phyloP scores from a whole-genome alignment of 2,797 vertebrate genomes.

The Sylvilagus floridanus region DNA sequence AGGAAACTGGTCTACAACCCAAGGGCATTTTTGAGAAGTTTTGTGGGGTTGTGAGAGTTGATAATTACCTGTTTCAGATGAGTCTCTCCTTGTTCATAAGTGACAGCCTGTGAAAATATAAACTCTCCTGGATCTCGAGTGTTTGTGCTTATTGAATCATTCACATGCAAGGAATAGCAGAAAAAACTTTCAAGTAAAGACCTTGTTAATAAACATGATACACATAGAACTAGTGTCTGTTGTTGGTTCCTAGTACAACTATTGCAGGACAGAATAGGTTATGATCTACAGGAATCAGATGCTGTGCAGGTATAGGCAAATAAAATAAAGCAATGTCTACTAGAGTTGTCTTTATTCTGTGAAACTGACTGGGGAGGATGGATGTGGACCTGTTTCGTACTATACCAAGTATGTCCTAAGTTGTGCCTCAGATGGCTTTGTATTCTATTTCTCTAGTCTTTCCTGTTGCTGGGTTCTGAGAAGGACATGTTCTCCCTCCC shows the following conservation, averaged over 20 bases:
- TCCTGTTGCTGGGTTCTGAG: background rate
- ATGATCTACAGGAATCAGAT: background rate
- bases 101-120: conserved; percentile 23
- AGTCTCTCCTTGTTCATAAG: conserved; percentile 12
- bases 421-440: background rate
- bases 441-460: background rate
- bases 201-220: conserved; percentile 10
- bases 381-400: background rate
- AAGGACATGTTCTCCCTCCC: background rate
- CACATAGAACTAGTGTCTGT: background rate
- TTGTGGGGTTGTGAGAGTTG: background rate
- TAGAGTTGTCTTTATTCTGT: conserved; percentile 5
- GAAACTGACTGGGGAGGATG: background rate
- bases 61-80: background rate
- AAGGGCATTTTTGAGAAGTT: background rate
- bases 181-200: conserved; percentile 19
- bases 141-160: background rate
- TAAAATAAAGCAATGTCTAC: background rate
- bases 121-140: background rate
- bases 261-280: conserved; percentile 6
- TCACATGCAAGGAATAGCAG: background rate
- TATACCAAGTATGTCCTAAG: background rate
- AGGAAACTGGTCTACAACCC: background rate
- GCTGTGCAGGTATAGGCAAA: background rate
- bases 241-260: background rate